These are phyloP conservation scores for Alectura lathami DNA, from an alignment of 2,113 vertebrate genomes.

Conservation along the genomic window DNA sequence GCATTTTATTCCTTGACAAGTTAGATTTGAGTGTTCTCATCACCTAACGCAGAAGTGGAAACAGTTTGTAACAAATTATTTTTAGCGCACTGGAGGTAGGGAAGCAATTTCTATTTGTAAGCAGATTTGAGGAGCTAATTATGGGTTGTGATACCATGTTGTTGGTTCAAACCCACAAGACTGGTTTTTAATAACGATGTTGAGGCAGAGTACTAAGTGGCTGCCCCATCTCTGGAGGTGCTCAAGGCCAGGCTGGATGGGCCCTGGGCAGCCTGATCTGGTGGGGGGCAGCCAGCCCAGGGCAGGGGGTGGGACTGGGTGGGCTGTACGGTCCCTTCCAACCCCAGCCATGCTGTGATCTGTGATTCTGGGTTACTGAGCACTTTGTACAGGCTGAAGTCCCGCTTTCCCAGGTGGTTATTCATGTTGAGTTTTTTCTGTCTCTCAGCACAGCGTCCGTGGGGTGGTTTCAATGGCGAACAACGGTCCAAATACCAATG, in stretches of 20 bases:
- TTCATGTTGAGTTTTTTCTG: not conserved
- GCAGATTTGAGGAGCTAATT: not conserved
- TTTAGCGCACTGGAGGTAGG: not conserved
- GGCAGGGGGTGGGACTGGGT: not conserved
- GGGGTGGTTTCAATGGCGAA: conserved; percentile 98
- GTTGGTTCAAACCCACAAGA: not conserved
- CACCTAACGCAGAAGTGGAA: not conserved
- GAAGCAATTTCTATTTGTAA: not conserved
- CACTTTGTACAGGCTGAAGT: not conserved
- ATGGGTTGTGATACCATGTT: not conserved
- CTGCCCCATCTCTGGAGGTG: not conserved
- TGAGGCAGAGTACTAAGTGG: not conserved
- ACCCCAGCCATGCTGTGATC: not conserved
- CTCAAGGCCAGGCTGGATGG: not conserved
- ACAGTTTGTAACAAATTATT: not conserved
- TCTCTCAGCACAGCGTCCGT: conserved; percentile 90
- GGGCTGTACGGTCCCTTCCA: not conserved
- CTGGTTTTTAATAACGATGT: not conserved
- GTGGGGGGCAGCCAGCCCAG: not conserved
- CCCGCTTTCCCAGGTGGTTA: not conserved
- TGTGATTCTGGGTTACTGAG: not conserved
- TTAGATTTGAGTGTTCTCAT: not conserved
- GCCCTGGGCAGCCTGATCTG: no score
- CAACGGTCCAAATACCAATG: conserved; percentile 94
- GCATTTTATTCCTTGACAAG: not conserved